Base-by-base conservation (phyloP, 2,888 invertebrate genomes). In the Abrostola tripartita region DNA sequence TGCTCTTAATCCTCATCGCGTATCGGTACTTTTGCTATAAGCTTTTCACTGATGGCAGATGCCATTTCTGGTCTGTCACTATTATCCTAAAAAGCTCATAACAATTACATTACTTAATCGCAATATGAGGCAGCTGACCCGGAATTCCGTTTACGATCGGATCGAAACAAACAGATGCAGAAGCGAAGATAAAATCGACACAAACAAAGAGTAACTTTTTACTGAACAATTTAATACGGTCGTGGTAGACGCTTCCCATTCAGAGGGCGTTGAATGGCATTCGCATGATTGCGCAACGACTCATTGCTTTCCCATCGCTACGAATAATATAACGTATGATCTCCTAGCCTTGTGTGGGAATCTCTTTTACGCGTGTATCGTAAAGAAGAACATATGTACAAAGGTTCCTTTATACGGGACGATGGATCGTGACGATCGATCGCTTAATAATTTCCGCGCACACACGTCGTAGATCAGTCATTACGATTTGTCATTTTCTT, bases 271-370 rank as follows among this genome's bases (percentile, higher is more conserved):
- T 58, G 58, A 56, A 58, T 61, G 61, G 55, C 50, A 65, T 77
- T 74, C 81, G 68, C 78, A 78, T 54, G 67, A 68, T 82, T 82
- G 56, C 73, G 71, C 55, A 81, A 81, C 42, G 24, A 44, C 56
- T 65, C 70, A 68, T 74, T 68, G 67, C 80, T 79, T 82, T 82
- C 82, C 77, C 83, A 82, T 77, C 60, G 71, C 61, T 55, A 61
- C 55, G 54, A 68, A 65, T 71, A 68, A 65, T 63, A 65, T 61
- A 53, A 61, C 40, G 60, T 65, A 56, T 53, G 36, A 62, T 65
- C 52, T 66, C 44, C 47, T 38, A 41, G 50, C 52, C 24, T 71
- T 51, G 60, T 71, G 76, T 76, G 73, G 52, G 72, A 74, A 76
- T 36, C 54, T 49, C 52, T 65, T 60, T 24, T 37, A 71, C 51